Base-by-base conservation (phyloP, 2,888 invertebrate species). In the Euplexia lucipara region DNA sequence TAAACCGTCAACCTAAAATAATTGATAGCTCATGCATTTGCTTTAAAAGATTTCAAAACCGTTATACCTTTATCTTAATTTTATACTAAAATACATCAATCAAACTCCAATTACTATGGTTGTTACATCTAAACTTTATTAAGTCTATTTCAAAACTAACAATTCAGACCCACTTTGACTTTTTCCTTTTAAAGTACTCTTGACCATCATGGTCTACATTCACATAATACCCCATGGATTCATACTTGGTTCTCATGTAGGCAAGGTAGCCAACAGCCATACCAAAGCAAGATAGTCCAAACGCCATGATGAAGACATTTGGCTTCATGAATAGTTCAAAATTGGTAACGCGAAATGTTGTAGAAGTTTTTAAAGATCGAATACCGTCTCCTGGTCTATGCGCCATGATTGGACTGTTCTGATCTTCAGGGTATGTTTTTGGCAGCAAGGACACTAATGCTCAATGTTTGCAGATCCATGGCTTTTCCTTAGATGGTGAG, bases 101-200 rank as follows among this genome's bases (percentile, higher is more conserved):
- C 14, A 49, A 49, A 49, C 12, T 20, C 1, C 4, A 14, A 4
- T 3, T 20, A 0, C 1, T n/a, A n/a, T n/a, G 12, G 3, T 18
- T 18, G 30, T 30, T 14, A 18, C 7, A 30, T 8, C 0, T 30
- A 8, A 44, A 44, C 22, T 44, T 44, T 34, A 56, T 34, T 56
- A n/a, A 34, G 20, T 42, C 35, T 3, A 3, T 34, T 22, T 6
- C n/a, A n/a, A 39, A 8, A 26, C 2, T 37, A n/a, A 30, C 16
- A 7, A 20, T 1, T 63, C 26, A 68, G n/a, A 58, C 51, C 70
- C 70, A 70, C 14, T 70, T 74, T 2, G 68, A 70, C 16, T 74
- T 74, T 14, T 26, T 74, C 37, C 42, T 67, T 8, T 32, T 35
- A 1, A 58, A 35, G 6, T 18, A 6, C 4, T 74, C 37, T 37